phyloP scores from a whole-genome alignment of 2,888 invertebrate genomes.

The Apamea crenata region DNA sequence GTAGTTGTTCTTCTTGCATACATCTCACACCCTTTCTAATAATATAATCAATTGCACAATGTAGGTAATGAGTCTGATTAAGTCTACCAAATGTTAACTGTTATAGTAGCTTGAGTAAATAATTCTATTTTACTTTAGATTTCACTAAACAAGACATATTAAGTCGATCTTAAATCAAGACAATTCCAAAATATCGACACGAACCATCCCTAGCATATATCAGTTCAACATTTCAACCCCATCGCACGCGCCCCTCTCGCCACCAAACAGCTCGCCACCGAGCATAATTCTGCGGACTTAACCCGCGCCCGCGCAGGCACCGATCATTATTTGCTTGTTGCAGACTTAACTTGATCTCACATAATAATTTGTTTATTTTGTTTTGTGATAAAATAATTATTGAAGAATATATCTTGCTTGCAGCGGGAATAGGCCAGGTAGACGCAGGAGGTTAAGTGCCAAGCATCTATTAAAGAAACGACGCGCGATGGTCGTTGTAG shows the following conservation, averaged over 20 bases:
- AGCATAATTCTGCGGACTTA: slow-evolving; percentile 89
- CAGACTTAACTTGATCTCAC: slow-evolving; percentile 70
- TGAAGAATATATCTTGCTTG: not conserved
- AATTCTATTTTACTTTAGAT: not conserved
- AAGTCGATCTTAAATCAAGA: too few relatives aligned
- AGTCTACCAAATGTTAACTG: not conserved
- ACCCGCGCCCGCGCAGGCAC: slow-evolving; percentile 70
- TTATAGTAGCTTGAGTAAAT: not conserved
- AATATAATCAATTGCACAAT: not conserved
- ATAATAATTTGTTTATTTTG: not conserved
- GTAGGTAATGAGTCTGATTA: not conserved
- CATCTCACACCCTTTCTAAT: not conserved
- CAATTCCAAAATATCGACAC: slow-evolving; percentile 52
- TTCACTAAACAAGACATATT: not conserved
- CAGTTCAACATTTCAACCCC: slow-evolving; percentile 61
- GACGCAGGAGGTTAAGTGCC: not conserved
- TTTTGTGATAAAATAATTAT: slow-evolving; percentile 13
- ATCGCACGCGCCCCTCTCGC: slow-evolving; percentile 74
- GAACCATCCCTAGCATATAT: slow-evolving; percentile 71
- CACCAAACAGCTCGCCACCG: slow-evolving; percentile 81
- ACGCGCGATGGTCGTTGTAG: not conserved
- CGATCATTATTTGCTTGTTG: slow-evolving; percentile 86
- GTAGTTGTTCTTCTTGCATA: not conserved
- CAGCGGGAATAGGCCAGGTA: not conserved
- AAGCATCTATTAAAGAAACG: not conserved